Conservation (phyloP, 2,797 vertebrate genomes). For the Sebastes kiyomatsui region DNA sequence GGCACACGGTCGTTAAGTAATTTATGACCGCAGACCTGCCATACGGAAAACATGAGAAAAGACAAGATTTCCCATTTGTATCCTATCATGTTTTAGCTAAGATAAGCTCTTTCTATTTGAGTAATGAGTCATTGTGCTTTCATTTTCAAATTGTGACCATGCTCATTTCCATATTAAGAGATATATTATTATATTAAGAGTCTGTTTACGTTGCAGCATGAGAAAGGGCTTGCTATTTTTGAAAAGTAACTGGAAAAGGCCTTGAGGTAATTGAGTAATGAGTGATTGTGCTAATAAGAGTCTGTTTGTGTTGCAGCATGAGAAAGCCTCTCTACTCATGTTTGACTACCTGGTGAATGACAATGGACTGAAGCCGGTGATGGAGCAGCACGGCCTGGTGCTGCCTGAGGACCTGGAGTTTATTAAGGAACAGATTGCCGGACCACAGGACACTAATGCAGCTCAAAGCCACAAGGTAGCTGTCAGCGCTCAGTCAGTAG, state of each 20-base stretch:
- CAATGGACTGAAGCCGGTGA: constrained; percentile 82
- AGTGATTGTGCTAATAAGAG: background rate
- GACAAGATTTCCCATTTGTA: background rate
- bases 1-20: background rate
- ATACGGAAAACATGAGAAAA: constrained; percentile 21
- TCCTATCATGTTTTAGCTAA: background rate
- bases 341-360: constrained; percentile 90
- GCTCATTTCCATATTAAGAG: background rate
- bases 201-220: constrained; percentile 83
- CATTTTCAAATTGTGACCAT: background rate
- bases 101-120: constrained; percentile 20
- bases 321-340: constrained; percentile 89
- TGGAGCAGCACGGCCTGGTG: constrained; percentile 84
- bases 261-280: too few species aligned
- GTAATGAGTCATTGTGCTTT: constrained; percentile 2
- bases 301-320: constrained; percentile 83
- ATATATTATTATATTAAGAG: background rate
- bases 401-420: constrained; percentile 90
- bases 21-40: constrained; percentile 1
- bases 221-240: constrained; percentile 57
- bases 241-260: too few species aligned
- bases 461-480: background rate
- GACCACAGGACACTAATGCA: constrained; percentile 70
- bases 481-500: constrained; percentile 44
- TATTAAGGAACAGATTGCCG: constrained; percentile 94